A percentile compares a stretch with the other conserved stretches of the same genome.
Evolutionary conservation across 2,113 vertebrate genomes (phyloP).

Genomic region (Cyanoramphus novaezelandiae): DNA sequence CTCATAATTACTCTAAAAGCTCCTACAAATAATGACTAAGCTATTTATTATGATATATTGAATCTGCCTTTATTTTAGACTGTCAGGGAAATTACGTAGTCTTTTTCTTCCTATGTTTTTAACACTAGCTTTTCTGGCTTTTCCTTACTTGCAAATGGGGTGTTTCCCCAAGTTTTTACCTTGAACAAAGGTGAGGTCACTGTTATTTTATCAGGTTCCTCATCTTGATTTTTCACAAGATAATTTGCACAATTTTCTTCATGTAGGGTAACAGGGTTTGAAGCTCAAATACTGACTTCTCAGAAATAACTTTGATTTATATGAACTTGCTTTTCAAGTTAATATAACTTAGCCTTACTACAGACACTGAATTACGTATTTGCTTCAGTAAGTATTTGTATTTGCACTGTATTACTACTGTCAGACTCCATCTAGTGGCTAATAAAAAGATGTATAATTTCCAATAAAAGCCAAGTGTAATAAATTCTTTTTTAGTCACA

Average conservation of each 20-base stretch:
- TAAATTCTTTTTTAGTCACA: background rate
- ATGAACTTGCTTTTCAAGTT: background rate
- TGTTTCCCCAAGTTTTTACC: background rate
- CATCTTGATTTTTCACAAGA: background rate
- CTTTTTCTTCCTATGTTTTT: background rate
- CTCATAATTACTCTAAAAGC: background rate
- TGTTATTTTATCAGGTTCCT: background rate
- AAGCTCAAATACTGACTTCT: background rate
- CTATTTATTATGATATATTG: background rate
- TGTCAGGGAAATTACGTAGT: background rate
- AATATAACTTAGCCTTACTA: background rate
- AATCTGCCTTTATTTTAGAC: background rate
- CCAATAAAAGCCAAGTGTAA: background rate
- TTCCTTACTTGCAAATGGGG: background rate
- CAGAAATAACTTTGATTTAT: background rate
- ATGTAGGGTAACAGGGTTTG: background rate
- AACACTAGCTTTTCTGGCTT: background rate
- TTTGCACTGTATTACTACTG: background rate
- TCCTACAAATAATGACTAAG: background rate
- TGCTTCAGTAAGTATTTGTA: background rate
- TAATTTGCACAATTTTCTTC: background rate
- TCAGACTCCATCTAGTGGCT: constrained; percentile 4
- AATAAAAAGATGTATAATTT: background rate
- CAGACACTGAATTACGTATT: background rate
- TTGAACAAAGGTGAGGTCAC: background rate